Base-by-base conservation (phyloP, 2,113 vertebrate genomes). In the Struthio camelus region DNA sequence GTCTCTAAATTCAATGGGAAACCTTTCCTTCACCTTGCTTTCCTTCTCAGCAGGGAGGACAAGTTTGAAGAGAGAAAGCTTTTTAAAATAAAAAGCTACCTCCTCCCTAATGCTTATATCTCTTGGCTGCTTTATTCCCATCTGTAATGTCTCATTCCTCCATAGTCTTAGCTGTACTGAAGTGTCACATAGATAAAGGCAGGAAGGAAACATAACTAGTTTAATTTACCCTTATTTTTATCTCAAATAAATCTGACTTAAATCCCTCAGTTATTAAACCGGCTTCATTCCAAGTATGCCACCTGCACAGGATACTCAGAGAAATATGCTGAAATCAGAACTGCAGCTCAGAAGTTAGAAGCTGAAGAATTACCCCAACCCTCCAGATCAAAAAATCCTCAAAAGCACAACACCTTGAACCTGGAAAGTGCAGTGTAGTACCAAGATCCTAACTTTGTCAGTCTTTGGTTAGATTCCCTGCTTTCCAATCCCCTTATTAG, bases 241-340 rank as follows among this genome's bases (percentile, higher is more conserved):
- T 89, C 81, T 96, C 40, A 70, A 59, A 61, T 83, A 87, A 95
- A 94, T 94, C 87, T 87, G 62, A 85, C 56, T 95, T 96, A 94
- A 95, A 93, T 91, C 90, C 66, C 30, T 83, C 36, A 73, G 75
- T 93, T 97, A 96, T 96, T 95, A 94, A 97, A 96, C 54, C 2
- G 36, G 66, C 84, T 70, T 56, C 22, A 71, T 95, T 95, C 94
- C 95, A 93, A 93, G 28, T 61, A 84, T 87, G 69, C 90, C 92
- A 96, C 95, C 89, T 96, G 94, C 72, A 84, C 80, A 93, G 80
- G 61, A 87, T 89, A 61, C 86, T 87, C 88, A 0, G 0, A 92
- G 51, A 94, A 92, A 85, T 73, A 89, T 28, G 23, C n/a, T 87
- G 48, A 38, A 92, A 69, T 67, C n/a, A 69, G 44, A 81, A 69